Evolutionary conservation across 64 coral and sea anemone genomes (phyloP), one percentile per base, ranked within the genome.

Genomic region (Montipora sp.): DNA sequence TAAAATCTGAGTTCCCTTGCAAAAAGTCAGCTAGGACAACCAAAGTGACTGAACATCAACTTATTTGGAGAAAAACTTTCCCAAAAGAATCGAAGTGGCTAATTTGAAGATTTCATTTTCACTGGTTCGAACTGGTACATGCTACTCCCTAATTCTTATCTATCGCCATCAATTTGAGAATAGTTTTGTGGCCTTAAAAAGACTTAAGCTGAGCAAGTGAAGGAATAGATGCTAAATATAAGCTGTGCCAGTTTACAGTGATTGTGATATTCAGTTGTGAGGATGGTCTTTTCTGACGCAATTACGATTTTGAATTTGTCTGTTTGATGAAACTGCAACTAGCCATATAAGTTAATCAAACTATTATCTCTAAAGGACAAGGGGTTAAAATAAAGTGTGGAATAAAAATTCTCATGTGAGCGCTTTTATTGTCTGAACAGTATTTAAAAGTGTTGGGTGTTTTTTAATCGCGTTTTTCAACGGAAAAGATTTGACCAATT

Each of bases 331-430:
- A 70, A 70, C 66, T 70, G 66, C 66, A 8, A 16, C 66, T 70
- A 70, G 66, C 66, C 66, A 70, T 70, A 70, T 71, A 71, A 71
- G 67, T 71, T 71, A 71, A 71, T 71, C 9, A 71, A 71, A 63
- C 3, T 71, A 5, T 71, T 21, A 71, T 71, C 67, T 5, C 7
- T 71, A 71, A 71, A 71, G 67, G 16, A 71, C 16, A 71, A 71
- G 67, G 7, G 67, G 20, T 11, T 71, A 71, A 71, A 71, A 71
- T 71, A 71, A 71, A 71, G 16, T 71, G 67, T 71, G 67, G 20
- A 71, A 21, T 71, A 71, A 19, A 18, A 71, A 71, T 71, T 71
- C 67, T 71, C 0, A 71, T 15, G 9, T 71, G 67, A 71, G 16
- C 67, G 15, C 67, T 2, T 70, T 8, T 55, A 55, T 55, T 55